Base-by-base conservation (phyloP, 2,113 vertebrate species). In the Thermophis baileyi region DNA sequence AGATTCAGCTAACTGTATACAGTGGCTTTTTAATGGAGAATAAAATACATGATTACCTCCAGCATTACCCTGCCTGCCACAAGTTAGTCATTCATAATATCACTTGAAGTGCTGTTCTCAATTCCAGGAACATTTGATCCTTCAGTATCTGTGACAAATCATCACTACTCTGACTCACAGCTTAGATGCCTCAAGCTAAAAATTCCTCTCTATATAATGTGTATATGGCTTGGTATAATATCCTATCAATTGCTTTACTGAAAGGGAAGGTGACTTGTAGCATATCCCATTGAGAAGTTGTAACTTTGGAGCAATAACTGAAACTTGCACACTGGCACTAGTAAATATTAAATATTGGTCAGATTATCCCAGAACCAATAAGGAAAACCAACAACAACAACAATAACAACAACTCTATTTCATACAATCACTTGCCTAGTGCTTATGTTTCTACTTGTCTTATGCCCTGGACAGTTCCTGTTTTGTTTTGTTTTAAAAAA, bases 181-280 rank as follows among this genome's bases (percentile, higher is more conserved):
- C 10, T 92, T 3, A 1, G 12, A 9, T 60, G 93, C 94, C 53
- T 85, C 0, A 0, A 91, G 91, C 88, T 87, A 94, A 93, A 92
- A 14, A 55, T 30, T 96, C 89, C 47, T 89, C 20, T 1, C 4
- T 93, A 60, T 22, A 69, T 20, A 81, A 91, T 57, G 92, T 93
- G 92, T 92, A 95, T 94, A 92, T 86, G 92, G 74, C 35, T 27
- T 74, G 49, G 2, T 55, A 91, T 95, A 96, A 95, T 90, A 88
- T 57, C 63, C 63, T 93, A 95, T 94, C 94, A 96, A 93, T 69
- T 92, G 85, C 60, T 89, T 47, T 91, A 95, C 24, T 89, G 91
- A 95, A 94, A 63, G 46, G 44, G 46, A 53, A 92, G 30, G 50
- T 46, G 92, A 94, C 85, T 93, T 90, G 57, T 50, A 93, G 91